Percentiles rank a stretch among this genome's conserved stretches.
Evolutionary conservation across 2,888 invertebrate species (phyloP).

Genomic region (Escarpia spicata): DNA sequence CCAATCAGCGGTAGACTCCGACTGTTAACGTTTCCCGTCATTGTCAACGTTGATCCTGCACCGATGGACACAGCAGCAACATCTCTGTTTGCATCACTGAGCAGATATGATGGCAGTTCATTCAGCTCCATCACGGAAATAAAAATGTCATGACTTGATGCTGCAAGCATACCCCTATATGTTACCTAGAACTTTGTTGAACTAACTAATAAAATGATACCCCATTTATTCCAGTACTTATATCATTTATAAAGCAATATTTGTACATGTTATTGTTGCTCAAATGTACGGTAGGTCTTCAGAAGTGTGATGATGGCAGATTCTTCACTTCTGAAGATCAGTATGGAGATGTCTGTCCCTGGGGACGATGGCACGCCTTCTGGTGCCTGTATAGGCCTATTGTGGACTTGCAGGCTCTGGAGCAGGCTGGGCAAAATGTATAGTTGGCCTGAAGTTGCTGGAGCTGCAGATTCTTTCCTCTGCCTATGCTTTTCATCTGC

Average conservation of each 20-base stretch:
- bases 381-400: no score
- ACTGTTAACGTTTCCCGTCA: neutral
- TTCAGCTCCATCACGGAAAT: neutral
- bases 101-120: neutral
- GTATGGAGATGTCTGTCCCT: no score
- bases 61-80: neutral
- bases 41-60: neutral
- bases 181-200: neutral
- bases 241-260: neutral
- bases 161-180: neutral
- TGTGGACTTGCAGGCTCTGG: no score
- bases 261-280: neutral
- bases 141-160: neutral
- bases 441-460: no score
- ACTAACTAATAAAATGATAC: neutral
- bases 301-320: no score
- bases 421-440: no score
- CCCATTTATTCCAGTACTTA: no score
- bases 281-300: neutral
- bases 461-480: no score
- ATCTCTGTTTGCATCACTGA: neutral
- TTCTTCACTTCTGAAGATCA: no score
- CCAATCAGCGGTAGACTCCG: constrained; percentile 40
- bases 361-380: no score
- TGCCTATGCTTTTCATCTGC: no score